Conservation (phyloP, 2,888 invertebrate genomes). For the Trichopria drosophilae region DNA sequence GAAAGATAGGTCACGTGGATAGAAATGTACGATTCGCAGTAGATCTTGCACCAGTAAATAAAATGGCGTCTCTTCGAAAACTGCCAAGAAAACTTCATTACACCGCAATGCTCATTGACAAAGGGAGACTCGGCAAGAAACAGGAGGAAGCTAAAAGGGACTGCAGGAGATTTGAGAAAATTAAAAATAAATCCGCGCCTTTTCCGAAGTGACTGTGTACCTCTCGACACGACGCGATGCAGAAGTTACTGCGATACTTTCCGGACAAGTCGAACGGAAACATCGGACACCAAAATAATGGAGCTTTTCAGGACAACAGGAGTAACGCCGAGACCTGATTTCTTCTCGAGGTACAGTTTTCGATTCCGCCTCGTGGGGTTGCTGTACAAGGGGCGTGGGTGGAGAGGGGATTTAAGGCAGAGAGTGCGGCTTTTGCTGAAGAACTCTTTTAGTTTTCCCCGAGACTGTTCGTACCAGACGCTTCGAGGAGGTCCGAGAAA, state of each 20-base stretch:
- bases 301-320: slow-evolving; percentile 4
- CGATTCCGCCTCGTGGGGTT: slow-evolving; percentile 7
- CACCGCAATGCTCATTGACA: too few species aligned
- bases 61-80: too few species aligned
- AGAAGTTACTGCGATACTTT: not conserved
- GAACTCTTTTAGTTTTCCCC: too few species aligned
- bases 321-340: slow-evolving; percentile 11
- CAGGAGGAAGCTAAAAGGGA: too few species aligned
- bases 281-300: slow-evolving; percentile 23
- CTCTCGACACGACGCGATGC: not conserved
- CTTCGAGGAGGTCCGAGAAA: slow-evolving; percentile 51
- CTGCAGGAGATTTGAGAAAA: slow-evolving; percentile 10
- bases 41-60: too few species aligned
- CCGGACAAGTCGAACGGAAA: not conserved
- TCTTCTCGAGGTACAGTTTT: slow-evolving; percentile 15
- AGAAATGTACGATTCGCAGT: too few species aligned
- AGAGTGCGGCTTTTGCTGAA: not conserved
- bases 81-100: too few species aligned
- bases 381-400: not conserved
- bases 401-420: not conserved
- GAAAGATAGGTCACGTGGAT: too few species aligned
- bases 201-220: not conserved
- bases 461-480: slow-evolving; percentile 24
- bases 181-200: slow-evolving; percentile 21
- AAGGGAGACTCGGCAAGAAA: too few species aligned